Conservation (phyloP, 2,797 vertebrate species). For the Lagocephalus sceleratus region DNA sequence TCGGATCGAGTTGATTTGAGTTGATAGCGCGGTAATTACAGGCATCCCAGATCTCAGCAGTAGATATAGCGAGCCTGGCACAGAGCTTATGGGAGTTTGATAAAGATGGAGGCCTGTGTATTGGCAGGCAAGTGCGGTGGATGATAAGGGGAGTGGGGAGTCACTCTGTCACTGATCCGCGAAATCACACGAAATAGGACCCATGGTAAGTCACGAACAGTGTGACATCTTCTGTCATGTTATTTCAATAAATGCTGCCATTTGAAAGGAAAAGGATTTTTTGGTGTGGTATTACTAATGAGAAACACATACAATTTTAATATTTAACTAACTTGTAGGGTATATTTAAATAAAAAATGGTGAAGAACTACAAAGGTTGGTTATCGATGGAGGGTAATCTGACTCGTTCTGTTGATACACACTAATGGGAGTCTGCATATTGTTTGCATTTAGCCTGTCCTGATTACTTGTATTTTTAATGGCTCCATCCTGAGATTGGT, state of each 20-base stretch:
- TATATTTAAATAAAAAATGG: conserved; percentile 16
- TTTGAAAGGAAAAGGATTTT: conserved; percentile 31
- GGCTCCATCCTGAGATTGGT: conserved; percentile 49
- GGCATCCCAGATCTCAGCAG: conserved; percentile 72
- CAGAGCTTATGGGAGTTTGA: conserved; percentile 58
- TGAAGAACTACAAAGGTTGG: conserved; percentile 43
- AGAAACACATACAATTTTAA: background rate
- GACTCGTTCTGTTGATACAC: conserved; percentile 57
- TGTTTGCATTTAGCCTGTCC: conserved; percentile 66
- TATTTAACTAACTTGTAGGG: no score
- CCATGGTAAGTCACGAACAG: conserved; percentile 43
- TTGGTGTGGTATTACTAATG: conserved; percentile 42
- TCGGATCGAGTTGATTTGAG: conserved; percentile 79
- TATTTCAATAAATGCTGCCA: conserved; percentile 42
- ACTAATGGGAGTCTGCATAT: conserved; percentile 66
- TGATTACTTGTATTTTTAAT: conserved; percentile 66
- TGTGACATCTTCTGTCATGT: conserved; percentile 33
- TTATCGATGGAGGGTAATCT: conserved; percentile 52
- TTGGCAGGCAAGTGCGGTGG: conserved; percentile 47
- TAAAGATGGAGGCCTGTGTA: conserved; percentile 65
- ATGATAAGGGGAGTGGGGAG: conserved; percentile 68
- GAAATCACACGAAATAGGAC: conserved; percentile 62
- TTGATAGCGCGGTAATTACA: conserved; percentile 79
- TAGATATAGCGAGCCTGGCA: conserved; percentile 53
- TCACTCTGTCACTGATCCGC: conserved; percentile 64